A percentile compares a stretch with the other conserved stretches of the same genome.
phyloP scores from a whole-genome alignment of 2,113 vertebrate genomes.

The Pimephales promelas region DNA sequence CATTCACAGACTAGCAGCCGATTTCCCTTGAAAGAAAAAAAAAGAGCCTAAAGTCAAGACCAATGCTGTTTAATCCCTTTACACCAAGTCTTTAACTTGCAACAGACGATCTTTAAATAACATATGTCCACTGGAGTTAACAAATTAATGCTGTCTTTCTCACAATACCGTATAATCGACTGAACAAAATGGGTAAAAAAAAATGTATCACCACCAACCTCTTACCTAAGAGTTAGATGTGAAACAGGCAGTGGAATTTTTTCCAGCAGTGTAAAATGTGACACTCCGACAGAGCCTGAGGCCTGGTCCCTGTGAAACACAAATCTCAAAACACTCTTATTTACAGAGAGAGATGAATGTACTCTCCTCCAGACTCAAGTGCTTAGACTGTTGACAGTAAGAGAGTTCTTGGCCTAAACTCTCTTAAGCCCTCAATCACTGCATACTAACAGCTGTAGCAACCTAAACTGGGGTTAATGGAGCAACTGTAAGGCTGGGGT shows the following conservation, averaged over 20 bases:
- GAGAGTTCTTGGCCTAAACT: constrained; percentile 62
- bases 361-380: constrained; percentile 64
- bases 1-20: constrained; percentile 28
- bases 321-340: constrained; percentile 60
- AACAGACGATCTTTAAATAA: not conserved
- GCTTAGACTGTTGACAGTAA: constrained; percentile 62
- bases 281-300: constrained; percentile 39
- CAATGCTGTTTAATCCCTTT: constrained; percentile 22
- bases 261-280: constrained; percentile 40
- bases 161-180: not conserved
- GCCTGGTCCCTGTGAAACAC: constrained; percentile 39
- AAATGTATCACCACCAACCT: not conserved
- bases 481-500: not conserved
- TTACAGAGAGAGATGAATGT: constrained; percentile 66
- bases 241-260: constrained; percentile 30
- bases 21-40: constrained; percentile 35
- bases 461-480: constrained; percentile 17
- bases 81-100: not conserved
- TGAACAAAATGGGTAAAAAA: no score
- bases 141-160: not conserved
- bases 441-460: constrained; percentile 44
- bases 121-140: not conserved
- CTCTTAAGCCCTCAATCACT: constrained; percentile 65
- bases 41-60: constrained; percentile 17
- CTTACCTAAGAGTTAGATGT: constrained; percentile 9